These are phyloP conservation scores for Caenorhabditis inopinata DNA, from an alignment of 1,140 invertebrate genomes.

Conservation along the genomic window DNA sequence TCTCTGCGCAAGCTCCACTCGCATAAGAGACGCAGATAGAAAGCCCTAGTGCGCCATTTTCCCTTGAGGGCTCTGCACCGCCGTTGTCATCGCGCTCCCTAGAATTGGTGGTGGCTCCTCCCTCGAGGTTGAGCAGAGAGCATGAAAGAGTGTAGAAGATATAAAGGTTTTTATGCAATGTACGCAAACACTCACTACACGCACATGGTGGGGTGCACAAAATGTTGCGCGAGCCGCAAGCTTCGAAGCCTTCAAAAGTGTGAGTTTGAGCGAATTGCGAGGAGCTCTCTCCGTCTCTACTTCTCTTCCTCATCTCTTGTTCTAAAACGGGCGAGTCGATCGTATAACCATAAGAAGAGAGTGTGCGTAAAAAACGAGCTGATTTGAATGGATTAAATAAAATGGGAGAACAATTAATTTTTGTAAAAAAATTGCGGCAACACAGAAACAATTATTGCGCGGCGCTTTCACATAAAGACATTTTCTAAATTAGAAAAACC, in stretches of 20 bases:
- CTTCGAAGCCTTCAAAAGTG: slow-evolving; percentile 16
- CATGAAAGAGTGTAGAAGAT: background rate
- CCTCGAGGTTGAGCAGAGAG: slow-evolving; percentile 4
- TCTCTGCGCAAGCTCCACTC: slow-evolving; percentile 18
- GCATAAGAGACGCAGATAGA: background rate
- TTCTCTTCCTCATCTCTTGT: no score
- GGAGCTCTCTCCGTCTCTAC: no score
- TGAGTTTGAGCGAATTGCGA: slow-evolving; percentile 18
- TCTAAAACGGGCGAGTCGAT: no score
- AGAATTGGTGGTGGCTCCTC: slow-evolving; percentile 27
- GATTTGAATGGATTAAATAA: no score
- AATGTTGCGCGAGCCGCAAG: slow-evolving; percentile 21
- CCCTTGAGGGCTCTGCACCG: slow-evolving; percentile 15
- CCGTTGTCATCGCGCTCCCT: slow-evolving; percentile 29
- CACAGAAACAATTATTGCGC: no score
- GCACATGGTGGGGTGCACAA: slow-evolving; percentile 2
- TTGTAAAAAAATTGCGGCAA: no score
- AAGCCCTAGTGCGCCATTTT: slow-evolving; percentile 6
- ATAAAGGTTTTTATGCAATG: background rate
- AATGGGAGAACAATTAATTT: no score
- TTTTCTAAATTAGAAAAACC: no score
- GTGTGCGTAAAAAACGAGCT: no score
- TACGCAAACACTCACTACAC: slow-evolving; percentile 4
- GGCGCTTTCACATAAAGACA: no score
- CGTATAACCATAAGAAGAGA: no score